A percentile compares a stretch with the other conserved stretches of the same genome.
Conservation (phyloP, 2,113 vertebrate genomes). For the Bettongia penicillata region DNA sequence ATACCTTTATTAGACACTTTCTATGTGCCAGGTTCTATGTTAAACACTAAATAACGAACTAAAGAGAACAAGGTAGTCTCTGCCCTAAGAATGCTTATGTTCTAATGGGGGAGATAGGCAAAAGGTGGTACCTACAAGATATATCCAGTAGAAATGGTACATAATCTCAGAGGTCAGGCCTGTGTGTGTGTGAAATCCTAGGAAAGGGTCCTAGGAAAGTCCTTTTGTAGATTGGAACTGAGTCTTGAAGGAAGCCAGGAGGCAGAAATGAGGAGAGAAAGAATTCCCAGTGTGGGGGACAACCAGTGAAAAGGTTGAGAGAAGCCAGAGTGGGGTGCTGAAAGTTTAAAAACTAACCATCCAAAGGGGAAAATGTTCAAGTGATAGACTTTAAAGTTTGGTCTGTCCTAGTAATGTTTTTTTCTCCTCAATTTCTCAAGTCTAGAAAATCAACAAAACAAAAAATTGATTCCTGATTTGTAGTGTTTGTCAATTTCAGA, state of each 20-base stretch:
- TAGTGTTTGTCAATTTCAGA: neutral
- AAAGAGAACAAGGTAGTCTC: neutral
- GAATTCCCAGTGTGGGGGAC: neutral
- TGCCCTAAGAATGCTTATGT: neutral
- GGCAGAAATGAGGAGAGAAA: neutral
- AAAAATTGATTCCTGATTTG: neutral
- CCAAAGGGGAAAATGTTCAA: neutral
- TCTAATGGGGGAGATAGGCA: neutral
- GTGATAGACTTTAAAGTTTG: neutral
- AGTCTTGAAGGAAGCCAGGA: neutral
- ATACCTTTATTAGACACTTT: no score
- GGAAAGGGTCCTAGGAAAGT: neutral
- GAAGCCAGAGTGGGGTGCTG: neutral
- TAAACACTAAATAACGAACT: neutral
- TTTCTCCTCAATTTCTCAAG: neutral
- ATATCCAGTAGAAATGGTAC: neutral
- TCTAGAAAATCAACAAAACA: neutral
- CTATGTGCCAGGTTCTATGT: no score
- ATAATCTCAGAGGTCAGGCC: neutral
- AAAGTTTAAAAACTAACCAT: neutral
- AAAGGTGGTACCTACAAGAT: neutral
- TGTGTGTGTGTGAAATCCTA: neutral
- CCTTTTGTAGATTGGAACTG: neutral
- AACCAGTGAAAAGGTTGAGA: neutral
- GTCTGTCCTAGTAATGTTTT: neutral